Conservation (phyloP, 2,113 vertebrate species). For the Atherinomorus stipes region DNA sequence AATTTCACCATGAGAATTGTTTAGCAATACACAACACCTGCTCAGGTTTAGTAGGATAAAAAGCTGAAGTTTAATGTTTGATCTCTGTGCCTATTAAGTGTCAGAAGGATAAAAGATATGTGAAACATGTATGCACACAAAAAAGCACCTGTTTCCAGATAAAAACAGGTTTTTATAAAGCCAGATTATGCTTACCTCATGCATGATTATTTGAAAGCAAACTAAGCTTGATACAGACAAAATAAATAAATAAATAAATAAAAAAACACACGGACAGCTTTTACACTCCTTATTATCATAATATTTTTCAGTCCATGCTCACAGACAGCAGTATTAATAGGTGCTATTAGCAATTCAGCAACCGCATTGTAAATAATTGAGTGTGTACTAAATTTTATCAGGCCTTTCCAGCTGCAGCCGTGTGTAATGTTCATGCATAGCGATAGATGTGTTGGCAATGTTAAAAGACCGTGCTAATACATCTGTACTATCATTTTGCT, state of each 20-base stretch:
- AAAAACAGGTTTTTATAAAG: neutral
- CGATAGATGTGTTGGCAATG: neutral
- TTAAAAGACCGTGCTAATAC: neutral
- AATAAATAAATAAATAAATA: neutral
- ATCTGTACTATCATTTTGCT: neutral
- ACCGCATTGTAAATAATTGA: neutral
- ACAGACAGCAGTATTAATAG: conserved; percentile 1
- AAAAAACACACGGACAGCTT: neutral
- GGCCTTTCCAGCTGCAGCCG: neutral
- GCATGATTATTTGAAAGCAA: neutral
- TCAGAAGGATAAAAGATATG: neutral
- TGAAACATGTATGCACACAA: neutral
- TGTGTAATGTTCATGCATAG: neutral
- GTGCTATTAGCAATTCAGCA: neutral
- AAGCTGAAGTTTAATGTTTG: neutral
- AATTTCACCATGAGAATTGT: no score
- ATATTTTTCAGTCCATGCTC: neutral
- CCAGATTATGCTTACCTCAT: no score
- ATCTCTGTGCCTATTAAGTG: neutral
- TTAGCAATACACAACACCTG: neutral
- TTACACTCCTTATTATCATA: no score
- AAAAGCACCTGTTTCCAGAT: neutral
- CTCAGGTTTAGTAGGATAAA: neutral
- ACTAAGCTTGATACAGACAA: neutral
- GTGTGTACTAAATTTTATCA: neutral